Evolutionary conservation across 2,113 vertebrate species (phyloP).

Genomic region (Halcyon malimbica): DNA sequence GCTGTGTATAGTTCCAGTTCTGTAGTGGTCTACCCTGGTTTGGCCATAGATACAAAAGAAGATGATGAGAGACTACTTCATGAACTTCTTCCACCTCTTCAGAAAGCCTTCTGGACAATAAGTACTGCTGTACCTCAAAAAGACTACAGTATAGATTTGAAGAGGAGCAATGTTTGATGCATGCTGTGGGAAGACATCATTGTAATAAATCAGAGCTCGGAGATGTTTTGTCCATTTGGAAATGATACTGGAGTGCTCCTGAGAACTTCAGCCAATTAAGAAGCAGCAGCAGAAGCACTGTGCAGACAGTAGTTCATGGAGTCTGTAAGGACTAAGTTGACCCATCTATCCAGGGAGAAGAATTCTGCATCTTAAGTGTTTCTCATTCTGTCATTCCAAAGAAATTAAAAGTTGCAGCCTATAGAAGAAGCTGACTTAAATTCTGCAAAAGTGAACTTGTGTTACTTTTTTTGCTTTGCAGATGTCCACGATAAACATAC

Average conservation of each 20-base stretch:
- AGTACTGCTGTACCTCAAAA: neutral
- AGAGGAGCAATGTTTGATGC: neutral
- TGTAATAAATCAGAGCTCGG: neutral
- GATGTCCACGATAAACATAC: accelerated
- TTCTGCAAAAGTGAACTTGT: neutral
- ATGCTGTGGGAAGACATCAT: neutral
- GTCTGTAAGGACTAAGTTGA: neutral
- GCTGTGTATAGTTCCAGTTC: neutral
- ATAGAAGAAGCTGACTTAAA: neutral
- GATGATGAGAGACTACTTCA: neutral
- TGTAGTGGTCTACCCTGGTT: neutral
- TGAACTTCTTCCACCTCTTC: neutral
- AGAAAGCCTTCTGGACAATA: neutral
- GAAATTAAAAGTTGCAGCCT: neutral
- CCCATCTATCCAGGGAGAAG: neutral
- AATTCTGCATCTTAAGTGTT: neutral
- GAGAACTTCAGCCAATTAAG: neutral
- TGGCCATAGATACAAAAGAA: neutral
- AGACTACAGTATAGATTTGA: neutral
- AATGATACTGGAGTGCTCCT: neutral
- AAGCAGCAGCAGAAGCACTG: neutral
- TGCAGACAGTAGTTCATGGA: neutral
- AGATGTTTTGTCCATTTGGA: neutral
- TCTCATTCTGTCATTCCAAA: neutral
- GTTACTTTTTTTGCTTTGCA: neutral